Evolutionary conservation across 2,113 vertebrate species (phyloP).

Genomic region (Dromiciops gliroides): DNA sequence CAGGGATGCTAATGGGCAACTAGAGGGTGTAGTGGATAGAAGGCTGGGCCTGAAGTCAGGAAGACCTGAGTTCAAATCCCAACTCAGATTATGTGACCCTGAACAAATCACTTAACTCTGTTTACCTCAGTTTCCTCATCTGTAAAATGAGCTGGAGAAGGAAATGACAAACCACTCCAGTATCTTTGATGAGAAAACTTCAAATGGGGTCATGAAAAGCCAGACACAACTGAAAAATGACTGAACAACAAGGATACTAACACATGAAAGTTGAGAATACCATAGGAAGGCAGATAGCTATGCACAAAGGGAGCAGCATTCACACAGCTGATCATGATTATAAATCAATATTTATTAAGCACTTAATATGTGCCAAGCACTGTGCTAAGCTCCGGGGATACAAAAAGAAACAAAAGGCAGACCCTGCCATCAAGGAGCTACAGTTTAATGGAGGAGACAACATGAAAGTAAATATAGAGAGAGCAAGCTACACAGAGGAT

Average conservation of each 20-base stretch:
- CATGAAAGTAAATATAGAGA: background rate
- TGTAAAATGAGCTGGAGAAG: background rate
- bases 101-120: background rate
- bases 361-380: background rate
- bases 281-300: background rate
- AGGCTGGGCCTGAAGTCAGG: background rate
- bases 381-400: background rate
- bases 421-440: background rate
- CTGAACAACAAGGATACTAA: background rate
- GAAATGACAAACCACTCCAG: background rate
- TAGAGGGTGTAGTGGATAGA: background rate
- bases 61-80: too few species aligned
- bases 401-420: background rate
- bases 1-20: background rate
- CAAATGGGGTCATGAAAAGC: background rate
- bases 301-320: background rate
- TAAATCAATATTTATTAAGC: background rate
- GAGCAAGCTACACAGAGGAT: background rate
- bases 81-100: background rate
- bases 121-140: background rate
- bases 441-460: background rate
- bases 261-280: background rate
- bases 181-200: background rate
- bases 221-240: background rate
- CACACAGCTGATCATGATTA: background rate